phyloP scores from a whole-genome alignment of 2,113 vertebrate species.

The Athene cunicularia region DNA sequence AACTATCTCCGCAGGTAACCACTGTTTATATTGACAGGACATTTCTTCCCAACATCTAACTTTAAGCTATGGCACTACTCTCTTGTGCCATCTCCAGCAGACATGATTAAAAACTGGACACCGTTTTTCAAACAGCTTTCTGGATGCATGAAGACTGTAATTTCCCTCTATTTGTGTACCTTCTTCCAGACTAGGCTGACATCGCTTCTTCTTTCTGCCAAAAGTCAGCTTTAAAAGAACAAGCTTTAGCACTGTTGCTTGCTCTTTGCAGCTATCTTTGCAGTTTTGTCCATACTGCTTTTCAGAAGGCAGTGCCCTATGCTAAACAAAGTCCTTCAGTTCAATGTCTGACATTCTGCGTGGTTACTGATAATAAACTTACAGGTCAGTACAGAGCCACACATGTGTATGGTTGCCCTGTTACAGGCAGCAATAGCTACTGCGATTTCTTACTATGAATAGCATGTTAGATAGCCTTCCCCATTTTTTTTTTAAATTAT shows the following conservation, averaged over 20 bases:
- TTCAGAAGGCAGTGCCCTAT: neutral
- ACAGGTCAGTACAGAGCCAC: neutral
- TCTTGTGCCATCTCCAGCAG: neutral
- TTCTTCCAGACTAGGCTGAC: neutral
- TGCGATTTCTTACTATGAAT: neutral
- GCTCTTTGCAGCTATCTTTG: neutral
- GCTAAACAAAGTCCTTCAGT: neutral
- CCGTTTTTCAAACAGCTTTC: neutral
- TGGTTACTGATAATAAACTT: neutral
- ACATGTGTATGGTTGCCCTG: accelerated
- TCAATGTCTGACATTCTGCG: neutral
- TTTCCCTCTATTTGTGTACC: neutral
- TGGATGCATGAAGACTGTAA: neutral
- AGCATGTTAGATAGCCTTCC: neutral
- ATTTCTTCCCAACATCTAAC: neutral
- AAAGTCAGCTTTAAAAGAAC: neutral
- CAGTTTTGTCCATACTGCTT: neutral
- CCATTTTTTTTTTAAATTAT: neutral
- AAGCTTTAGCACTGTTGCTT: neutral
- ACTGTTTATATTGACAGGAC: neutral
- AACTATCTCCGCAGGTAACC: neutral
- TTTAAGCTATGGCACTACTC: neutral
- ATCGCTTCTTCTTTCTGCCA: neutral
- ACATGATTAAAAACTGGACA: neutral
- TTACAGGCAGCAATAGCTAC: neutral